Conservation (phyloP, 1,140 invertebrate genomes). For the Camponotus pennsylvanicus region DNA sequence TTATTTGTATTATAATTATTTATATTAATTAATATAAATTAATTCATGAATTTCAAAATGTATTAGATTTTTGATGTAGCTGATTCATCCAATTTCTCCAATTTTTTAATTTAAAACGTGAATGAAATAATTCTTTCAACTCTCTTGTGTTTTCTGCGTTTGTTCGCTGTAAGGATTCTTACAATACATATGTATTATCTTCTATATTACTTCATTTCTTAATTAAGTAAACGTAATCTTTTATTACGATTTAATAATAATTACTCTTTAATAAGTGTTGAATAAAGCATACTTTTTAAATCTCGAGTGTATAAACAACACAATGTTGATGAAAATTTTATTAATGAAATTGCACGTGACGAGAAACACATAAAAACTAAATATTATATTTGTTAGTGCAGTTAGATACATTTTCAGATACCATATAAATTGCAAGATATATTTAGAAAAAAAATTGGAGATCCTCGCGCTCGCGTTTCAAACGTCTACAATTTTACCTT, state of each 20-base stretch:
- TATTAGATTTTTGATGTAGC: no score
- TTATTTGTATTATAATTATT: no score
- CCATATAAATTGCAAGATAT: background rate
- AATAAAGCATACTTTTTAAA: background rate
- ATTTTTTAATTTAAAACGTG: conserved; percentile 52
- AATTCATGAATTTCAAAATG: no score
- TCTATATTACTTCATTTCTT: background rate
- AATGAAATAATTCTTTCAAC: background rate
- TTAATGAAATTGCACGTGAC: background rate
- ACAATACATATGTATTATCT: no score
- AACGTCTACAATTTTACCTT: conserved; percentile 5
- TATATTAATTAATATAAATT: no score
- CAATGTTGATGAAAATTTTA: background rate
- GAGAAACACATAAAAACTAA: background rate
- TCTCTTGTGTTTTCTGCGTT: background rate
- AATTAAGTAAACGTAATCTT: background rate
- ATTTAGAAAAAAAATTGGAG: background rate
- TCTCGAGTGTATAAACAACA: background rate
- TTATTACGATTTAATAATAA: no score
- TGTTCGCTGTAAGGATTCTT: no score
- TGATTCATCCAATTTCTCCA: background rate
- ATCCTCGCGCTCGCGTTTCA: background rate
- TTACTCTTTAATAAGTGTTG: background rate
- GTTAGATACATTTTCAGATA: background rate
- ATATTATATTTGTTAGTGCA: background rate